phyloP scores from a whole-genome alignment of 92 coral and sea anemone species.

The Montipora capitata region DNA sequence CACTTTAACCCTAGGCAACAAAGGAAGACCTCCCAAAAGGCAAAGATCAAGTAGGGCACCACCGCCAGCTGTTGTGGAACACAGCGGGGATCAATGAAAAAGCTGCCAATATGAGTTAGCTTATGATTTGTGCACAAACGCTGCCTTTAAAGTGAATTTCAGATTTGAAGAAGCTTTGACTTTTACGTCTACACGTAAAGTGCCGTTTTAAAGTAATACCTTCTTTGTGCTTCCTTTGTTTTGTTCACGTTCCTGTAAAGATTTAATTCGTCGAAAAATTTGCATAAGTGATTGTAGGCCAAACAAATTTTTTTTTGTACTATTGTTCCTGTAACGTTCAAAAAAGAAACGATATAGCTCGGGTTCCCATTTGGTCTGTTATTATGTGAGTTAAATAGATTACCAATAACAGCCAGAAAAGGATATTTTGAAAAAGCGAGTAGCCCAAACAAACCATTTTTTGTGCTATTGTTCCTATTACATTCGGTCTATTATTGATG shows the following conservation, averaged over 20 bases:
- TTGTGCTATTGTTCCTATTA: background rate
- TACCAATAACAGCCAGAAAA: background rate
- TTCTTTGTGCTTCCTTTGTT: background rate
- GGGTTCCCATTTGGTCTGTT: background rate
- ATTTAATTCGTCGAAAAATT: background rate
- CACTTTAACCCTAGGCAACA: background rate
- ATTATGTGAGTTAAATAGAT: background rate
- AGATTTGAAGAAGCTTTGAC: slow-evolving; percentile 5
- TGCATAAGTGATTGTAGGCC: background rate
- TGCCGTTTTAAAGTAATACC: background rate
- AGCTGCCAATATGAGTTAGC: background rate
- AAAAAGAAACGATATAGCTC: background rate
- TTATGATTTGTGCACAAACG: no score
- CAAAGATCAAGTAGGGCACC: slow-evolving; percentile 2
- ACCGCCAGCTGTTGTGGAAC: background rate
- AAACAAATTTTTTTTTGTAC: background rate
- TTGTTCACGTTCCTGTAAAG: background rate
- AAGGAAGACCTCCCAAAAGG: background rate
- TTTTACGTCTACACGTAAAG: background rate
- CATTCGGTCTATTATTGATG: background rate
- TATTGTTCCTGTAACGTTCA: background rate
- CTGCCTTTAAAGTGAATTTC: no score
- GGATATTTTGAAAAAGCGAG: background rate
- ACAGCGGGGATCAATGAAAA: background rate
- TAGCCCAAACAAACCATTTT: background rate